Percentiles rank a stretch among this genome's conserved stretches.
phyloP scores from a whole-genome alignment of 1,140 invertebrate species.

The Pogonomyrmex barbatus region DNA sequence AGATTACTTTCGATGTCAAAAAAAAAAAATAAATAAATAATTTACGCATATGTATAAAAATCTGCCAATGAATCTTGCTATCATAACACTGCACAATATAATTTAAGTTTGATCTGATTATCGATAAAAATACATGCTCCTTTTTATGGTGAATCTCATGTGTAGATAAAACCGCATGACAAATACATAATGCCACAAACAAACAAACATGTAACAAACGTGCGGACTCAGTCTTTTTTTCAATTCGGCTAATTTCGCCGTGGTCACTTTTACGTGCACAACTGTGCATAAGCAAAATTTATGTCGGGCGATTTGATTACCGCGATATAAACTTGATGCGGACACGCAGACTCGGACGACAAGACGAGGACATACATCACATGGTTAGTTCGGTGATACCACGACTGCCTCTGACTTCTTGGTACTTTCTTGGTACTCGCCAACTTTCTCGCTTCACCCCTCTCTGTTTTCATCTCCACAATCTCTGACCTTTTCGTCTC shows the following conservation, averaged over 20 bases:
- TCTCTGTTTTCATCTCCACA: slow-evolving; percentile 40
- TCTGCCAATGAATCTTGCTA: neutral
- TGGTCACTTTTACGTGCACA: slow-evolving; percentile 74
- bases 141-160: neutral
- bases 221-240: slow-evolving; percentile 42
- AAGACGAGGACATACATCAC: slow-evolving; percentile 86
- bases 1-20: neutral
- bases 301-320: slow-evolving; percentile 86
- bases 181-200: neutral
- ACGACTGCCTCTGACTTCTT: slow-evolving; percentile 60
- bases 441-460: slow-evolving; percentile 59
- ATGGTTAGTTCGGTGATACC: slow-evolving; percentile 73
- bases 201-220: neutral
- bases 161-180: neutral
- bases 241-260: slow-evolving; percentile 73
- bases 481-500: slow-evolving; percentile 37
- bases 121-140: slow-evolving; percentile 28
- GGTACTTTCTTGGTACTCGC: slow-evolving; percentile 75
- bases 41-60: neutral
- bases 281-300: slow-evolving; percentile 84
- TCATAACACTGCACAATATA: neutral
- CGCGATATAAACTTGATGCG: slow-evolving; percentile 85
- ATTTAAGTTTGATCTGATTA: slow-evolving; percentile 57
- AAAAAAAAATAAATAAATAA: neutral
- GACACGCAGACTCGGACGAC: slow-evolving; percentile 81